A percentile compares a stretch with the other conserved stretches of the same genome.
Evolutionary conservation across 2,888 invertebrate genomes (phyloP).

Genomic region (Pyrgus malvae): DNA sequence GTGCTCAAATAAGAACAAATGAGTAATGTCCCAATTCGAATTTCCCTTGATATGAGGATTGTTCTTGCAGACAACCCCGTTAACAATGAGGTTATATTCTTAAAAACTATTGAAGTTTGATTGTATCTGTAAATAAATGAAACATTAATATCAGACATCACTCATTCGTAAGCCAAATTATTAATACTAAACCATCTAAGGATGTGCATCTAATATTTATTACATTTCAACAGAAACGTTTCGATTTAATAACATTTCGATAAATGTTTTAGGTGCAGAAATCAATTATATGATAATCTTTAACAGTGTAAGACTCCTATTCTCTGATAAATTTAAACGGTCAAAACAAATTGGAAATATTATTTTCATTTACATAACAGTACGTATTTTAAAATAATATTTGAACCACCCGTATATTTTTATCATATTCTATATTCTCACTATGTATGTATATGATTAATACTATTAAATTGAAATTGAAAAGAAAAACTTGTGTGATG

Average conservation of each 20-base stretch:
- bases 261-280: slow-evolving; percentile 23
- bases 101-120: slow-evolving; percentile 26
- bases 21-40: slow-evolving; percentile 53
- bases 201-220: slow-evolving; percentile 41
- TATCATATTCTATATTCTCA: slow-evolving; percentile 63
- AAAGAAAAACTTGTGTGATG: slow-evolving; percentile 37
- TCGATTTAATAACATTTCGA: slow-evolving; percentile 28
- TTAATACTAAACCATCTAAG: slow-evolving; percentile 42
- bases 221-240: slow-evolving; percentile 30
- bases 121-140: slow-evolving; percentile 17
- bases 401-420: slow-evolving; percentile 74
- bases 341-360: slow-evolving; percentile 42
- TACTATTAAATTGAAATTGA: slow-evolving; percentile 45
- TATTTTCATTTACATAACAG: slow-evolving; percentile 41
- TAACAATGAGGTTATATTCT: slow-evolving; percentile 10
- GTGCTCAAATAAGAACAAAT: slow-evolving; percentile 49
- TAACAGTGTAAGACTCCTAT: slow-evolving; percentile 32
- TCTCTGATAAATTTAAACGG: slow-evolving; percentile 5
- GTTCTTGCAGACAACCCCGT: slow-evolving; percentile 1
- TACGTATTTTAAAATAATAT: slow-evolving; percentile 46
- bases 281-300: slow-evolving; percentile 26
- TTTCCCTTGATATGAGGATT: slow-evolving; percentile 35
- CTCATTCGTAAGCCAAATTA: slow-evolving; percentile 39
- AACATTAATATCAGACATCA: slow-evolving; percentile 36
- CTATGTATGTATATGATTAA: slow-evolving; percentile 64